These are phyloP conservation scores for Ataeniobius toweri DNA, from an alignment of 2,797 vertebrate genomes.

Conservation along the genomic window DNA sequence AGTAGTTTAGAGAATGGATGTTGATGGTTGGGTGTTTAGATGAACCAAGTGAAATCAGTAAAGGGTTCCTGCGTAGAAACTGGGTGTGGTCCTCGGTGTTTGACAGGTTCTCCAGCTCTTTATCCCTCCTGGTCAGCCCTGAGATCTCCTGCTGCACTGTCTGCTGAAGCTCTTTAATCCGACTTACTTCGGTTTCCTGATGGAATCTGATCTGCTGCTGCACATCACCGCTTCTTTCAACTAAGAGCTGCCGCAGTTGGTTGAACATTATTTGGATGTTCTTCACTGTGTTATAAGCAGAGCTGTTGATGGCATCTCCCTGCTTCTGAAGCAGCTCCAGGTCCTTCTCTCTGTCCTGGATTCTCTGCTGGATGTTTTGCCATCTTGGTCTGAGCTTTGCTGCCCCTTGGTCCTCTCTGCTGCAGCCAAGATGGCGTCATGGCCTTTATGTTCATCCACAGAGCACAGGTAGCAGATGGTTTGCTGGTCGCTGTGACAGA, in stretches of 20 bases:
- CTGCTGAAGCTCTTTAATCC: background rate
- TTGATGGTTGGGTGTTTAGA: background rate
- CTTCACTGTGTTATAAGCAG: background rate
- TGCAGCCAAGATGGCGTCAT: background rate
- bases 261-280: background rate
- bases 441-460: constrained; percentile 9
- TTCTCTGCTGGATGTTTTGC: constrained; percentile 1
- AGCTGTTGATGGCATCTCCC: background rate
- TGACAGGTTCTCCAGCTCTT: background rate
- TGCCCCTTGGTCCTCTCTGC: background rate
- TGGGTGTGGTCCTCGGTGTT: background rate
- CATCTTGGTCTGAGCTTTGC: constrained; percentile 3
- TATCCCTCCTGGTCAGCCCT: background rate
- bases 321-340: constrained; percentile 7
- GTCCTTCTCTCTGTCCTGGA: constrained; percentile 3
- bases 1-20: background rate
- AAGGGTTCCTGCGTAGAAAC: background rate
- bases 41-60: background rate
- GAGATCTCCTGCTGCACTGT: constrained; percentile 14
- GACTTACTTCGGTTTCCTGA: background rate
- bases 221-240: background rate
- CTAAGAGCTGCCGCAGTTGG: background rate
- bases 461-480: constrained; percentile 30
- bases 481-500: constrained; percentile 24
- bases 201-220: constrained; percentile 19